A percentile compares a stretch with the other conserved stretches of the same genome.
phyloP scores from a whole-genome alignment of 2,888 invertebrate genomes.

The Drosophila eohydei region DNA sequence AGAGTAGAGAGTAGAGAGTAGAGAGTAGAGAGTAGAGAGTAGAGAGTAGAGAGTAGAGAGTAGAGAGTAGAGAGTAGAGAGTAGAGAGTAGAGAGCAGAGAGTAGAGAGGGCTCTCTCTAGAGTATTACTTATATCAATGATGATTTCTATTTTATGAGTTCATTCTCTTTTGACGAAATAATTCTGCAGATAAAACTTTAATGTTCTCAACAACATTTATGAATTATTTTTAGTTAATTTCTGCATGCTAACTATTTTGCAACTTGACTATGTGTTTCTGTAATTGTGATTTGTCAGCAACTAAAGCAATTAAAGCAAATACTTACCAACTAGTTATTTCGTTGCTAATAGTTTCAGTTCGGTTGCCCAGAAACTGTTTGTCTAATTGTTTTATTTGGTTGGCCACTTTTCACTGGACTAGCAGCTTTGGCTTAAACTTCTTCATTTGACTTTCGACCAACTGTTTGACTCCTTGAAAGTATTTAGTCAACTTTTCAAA shows the following conservation, averaged over 20 bases:
- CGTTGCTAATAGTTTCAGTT: conserved; percentile 9
- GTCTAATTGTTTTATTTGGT: conserved; percentile 9
- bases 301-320: conserved; percentile 10
- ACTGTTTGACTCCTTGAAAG: conserved; percentile 3
- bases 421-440: background rate
- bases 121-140: too few relatives aligned
- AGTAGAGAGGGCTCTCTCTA: too few relatives aligned
- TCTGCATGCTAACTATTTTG: background rate
- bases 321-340: conserved; percentile 4
- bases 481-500: conserved; percentile 5
- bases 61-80: too few relatives aligned
- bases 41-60: too few relatives aligned
- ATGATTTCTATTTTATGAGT: too few relatives aligned
- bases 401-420: background rate
- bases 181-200: too few relatives aligned
- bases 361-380: conserved; percentile 9
- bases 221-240: background rate
- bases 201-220: background rate
- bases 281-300: conserved; percentile 13
- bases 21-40: too few relatives aligned
- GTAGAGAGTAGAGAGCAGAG: too few relatives aligned
- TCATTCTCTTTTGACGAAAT: too few relatives aligned
- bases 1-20: too few relatives aligned
- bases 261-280: background rate
- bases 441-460: conserved; percentile 2